Percentiles rank a stretch among this genome's conserved stretches.
Evolutionary conservation across 2,113 vertebrate genomes (phyloP).

Genomic region (Athene noctua): DNA sequence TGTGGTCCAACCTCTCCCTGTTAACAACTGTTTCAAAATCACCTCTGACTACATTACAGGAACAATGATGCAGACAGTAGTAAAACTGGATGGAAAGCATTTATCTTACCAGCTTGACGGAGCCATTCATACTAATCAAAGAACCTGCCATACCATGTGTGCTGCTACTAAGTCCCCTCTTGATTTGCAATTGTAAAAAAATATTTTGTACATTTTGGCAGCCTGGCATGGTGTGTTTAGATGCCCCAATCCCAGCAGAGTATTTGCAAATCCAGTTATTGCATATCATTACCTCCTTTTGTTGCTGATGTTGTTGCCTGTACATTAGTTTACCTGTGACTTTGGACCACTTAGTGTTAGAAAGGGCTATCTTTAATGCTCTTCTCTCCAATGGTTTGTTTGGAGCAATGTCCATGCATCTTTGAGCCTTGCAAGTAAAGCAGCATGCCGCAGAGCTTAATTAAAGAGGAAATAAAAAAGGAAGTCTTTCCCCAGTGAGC

Average conservation of each 20-base stretch:
- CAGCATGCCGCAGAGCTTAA: constrained; percentile 7
- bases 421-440: constrained; percentile 7
- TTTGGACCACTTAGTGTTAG: not conserved
- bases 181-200: not conserved
- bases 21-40: not conserved
- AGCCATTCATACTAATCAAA: not conserved
- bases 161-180: not conserved
- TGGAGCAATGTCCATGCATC: not conserved
- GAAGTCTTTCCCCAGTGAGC: not conserved
- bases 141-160: not conserved
- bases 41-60: not conserved
- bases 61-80: not conserved
- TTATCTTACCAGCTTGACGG: not conserved
- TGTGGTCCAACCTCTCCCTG: not conserved
- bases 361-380: constrained; percentile 4
- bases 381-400: not conserved
- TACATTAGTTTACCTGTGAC: not conserved
- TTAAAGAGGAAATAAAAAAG: constrained; percentile 39
- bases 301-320: not conserved
- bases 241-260: not conserved
- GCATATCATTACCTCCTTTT: constrained; percentile 26
- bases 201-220: not conserved
- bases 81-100: not conserved
- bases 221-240: not conserved
- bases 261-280: constrained; percentile 33